Percentiles rank a stretch among this genome's conserved stretches.
These are phyloP conservation scores for Halcyon malimbica DNA, from an alignment of 2,113 vertebrate genomes.

Conservation along the genomic window DNA sequence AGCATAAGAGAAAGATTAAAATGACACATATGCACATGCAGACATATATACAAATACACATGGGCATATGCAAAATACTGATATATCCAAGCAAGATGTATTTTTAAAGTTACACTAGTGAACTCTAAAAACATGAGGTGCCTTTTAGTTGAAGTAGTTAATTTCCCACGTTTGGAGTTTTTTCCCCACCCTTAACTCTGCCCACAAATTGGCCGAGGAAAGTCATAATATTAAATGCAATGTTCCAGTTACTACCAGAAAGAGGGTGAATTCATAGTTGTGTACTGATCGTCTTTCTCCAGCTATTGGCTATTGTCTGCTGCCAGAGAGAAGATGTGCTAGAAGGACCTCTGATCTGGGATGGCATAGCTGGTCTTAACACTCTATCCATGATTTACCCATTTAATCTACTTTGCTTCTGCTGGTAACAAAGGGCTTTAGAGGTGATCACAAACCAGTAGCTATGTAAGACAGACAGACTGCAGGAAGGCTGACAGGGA, in stretches of 20 bases:
- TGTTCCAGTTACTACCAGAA: not conserved
- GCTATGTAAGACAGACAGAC: not conserved
- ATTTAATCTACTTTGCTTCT: not conserved
- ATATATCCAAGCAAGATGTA: not conserved
- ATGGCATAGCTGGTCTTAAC: not conserved
- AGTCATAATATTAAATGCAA: not conserved
- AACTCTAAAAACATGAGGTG: not conserved
- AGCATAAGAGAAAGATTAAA: not conserved
- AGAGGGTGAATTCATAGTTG: not conserved
- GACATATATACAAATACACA: not conserved
- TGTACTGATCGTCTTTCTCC: not conserved
- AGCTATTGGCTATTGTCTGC: not conserved
- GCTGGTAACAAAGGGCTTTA: not conserved
- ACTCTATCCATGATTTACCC: not conserved
- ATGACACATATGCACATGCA: not conserved
- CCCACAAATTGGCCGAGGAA: not conserved
- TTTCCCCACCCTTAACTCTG: not conserved
- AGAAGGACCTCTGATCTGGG: not conserved
- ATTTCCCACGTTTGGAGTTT: not conserved
- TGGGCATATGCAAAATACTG: not conserved
- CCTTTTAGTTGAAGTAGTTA: not conserved
- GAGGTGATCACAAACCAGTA: not conserved
- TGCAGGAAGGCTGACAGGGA: not conserved
- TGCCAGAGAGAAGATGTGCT: not conserved
- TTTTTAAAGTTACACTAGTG: not conserved